Base-by-base conservation (phyloP, 2,113 vertebrate genomes). In the Mixornis gularis region DNA sequence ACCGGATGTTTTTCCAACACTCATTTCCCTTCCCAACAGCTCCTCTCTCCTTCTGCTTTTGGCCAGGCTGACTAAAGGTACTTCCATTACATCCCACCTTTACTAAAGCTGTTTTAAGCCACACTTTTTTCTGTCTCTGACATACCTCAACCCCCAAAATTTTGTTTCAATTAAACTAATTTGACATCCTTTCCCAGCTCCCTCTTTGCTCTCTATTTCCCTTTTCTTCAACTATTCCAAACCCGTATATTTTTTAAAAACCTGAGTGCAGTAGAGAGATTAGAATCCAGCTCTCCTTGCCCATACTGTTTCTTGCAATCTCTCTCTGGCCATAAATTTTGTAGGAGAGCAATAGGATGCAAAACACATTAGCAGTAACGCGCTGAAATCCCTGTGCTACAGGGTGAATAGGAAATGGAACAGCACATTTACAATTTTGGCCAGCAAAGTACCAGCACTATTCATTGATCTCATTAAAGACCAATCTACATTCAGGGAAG, bases 381-480 rank as follows among this genome's bases (percentile, higher is more conserved):
- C 1, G 0, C 55, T 1, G 4, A 80, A 79, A 69, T 93, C 88
- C 76, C 76, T 82, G 87, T 27, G 94, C 95, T 92, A 93, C 82
- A 34, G 93, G 90, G 91, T 78, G 96, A 96, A 95, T 95, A 93
- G 95, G 89, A 96, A 96, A 95, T 26, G 82, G 85, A 94, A 83
- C 84, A 85, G 84, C 90, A 89, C 92, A 95, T 95, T 95, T 96
- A 95, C 92, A 82, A 87, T 90, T 95, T 95, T 94, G 93, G 95
- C 93, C 95, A 79, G 87, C 7, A 2, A 90, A 93, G 66, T 86
- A 91, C 86, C 90, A 76, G 79, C 85, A n/a, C 66, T 82, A 86
- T 88, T 94, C 93, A 94, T 93, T 94, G 95, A 95, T 96, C 93
- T 96, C 94, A 95, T 96, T 97, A 97, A 96, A 96, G 87, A 76